Percentiles rank a stretch among this genome's conserved stretches.
These are phyloP conservation scores for Coregonus clupeaformis DNA, from an alignment of 2,113 vertebrate species.

Conservation along the genomic window DNA sequence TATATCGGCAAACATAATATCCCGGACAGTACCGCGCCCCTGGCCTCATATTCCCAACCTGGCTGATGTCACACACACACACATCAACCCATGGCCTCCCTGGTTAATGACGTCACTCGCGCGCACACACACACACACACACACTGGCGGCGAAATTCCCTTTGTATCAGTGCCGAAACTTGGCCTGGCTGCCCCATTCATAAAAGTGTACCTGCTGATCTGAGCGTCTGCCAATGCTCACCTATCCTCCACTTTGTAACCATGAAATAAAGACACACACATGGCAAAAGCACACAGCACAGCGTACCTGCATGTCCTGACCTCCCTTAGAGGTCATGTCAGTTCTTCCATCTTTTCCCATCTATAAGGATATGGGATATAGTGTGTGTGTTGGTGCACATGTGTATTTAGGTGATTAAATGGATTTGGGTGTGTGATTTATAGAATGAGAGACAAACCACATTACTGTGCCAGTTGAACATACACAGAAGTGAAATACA, in stretches of 20 bases:
- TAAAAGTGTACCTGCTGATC: constrained; percentile 16
- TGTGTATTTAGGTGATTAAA: no score
- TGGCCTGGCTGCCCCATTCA: constrained; percentile 14
- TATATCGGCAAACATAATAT: no score
- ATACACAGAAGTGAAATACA: neutral
- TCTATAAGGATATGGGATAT: no score
- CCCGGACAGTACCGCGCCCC: neutral
- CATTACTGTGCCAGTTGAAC: no score
- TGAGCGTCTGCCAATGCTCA: constrained; percentile 11
- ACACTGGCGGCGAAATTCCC: constrained; percentile 6
- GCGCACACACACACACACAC: constrained; percentile 10
- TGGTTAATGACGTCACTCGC: constrained; percentile 1
- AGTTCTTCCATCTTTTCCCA: no score
- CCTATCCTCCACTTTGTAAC: neutral
- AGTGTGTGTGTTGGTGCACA: no score
- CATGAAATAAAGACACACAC: neutral
- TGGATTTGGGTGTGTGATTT: no score
- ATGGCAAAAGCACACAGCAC: no score
- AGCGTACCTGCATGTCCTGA: neutral
- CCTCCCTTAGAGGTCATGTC: no score
- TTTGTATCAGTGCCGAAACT: constrained; percentile 3
- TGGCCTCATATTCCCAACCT: constrained; percentile 25
- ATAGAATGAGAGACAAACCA: no score
- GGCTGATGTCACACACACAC: constrained; percentile 23
- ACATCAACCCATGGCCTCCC: constrained; percentile 7